A percentile compares a stretch with the other conserved stretches of the same genome.
Evolutionary conservation across 1,140 invertebrate genomes (phyloP).

Genomic region (Aricia agestis): DNA sequence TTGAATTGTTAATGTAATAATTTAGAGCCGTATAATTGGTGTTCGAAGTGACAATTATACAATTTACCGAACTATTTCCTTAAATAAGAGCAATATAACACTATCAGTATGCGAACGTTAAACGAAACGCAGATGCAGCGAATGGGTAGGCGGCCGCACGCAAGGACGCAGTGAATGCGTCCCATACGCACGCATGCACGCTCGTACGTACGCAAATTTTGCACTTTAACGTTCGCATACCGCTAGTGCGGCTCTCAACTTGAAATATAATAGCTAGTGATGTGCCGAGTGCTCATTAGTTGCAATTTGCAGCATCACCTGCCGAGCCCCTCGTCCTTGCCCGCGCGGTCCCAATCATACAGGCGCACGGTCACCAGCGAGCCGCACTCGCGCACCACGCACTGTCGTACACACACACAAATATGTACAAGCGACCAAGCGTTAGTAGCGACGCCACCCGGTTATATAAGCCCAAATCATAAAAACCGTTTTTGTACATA

Average conservation of each 20-base stretch:
- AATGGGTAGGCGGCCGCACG: too few relatives aligned
- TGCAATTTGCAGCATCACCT: slow-evolving; percentile 75
- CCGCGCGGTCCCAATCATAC: slow-evolving; percentile 89
- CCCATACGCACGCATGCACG: not conserved
- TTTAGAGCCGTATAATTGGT: too few relatives aligned
- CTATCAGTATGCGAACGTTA: too few relatives aligned
- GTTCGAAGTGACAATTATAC: too few relatives aligned
- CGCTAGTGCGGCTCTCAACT: not conserved
- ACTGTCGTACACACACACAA: slow-evolving; percentile 59
- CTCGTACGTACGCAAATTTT: not conserved
- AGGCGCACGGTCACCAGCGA: slow-evolving; percentile 47
- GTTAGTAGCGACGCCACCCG: slow-evolving; percentile 16
- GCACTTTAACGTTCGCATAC: not conserved
- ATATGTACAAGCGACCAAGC: slow-evolving; percentile 24
- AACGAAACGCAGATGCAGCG: too few relatives aligned
- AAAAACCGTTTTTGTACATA: not conserved
- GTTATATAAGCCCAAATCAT: not conserved
- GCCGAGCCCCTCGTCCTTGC: slow-evolving; percentile 87
- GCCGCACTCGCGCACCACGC: slow-evolving; percentile 52
- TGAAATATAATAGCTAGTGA: not conserved
- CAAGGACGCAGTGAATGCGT: not conserved
- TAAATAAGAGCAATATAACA: too few relatives aligned
- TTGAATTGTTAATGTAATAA: too few relatives aligned
- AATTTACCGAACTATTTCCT: too few relatives aligned
- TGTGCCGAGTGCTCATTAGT: slow-evolving; percentile 4